Conservation (phyloP, 2,888 invertebrate genomes). For the Drosophila siamana region DNA sequence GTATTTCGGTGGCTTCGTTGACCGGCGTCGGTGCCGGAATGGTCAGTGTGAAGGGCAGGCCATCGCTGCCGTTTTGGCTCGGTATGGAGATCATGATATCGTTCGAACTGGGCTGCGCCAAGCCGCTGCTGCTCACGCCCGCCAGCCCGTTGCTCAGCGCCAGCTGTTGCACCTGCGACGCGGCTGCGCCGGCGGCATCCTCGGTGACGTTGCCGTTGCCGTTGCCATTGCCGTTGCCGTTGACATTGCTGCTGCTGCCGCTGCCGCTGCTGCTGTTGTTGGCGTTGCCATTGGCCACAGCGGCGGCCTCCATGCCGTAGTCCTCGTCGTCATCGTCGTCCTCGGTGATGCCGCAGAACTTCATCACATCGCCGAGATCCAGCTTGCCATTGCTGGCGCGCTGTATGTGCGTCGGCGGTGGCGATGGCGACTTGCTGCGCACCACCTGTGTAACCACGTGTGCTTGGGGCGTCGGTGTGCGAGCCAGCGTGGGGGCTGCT, state of each 20-base stretch:
- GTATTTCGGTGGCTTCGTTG: constrained; percentile 75
- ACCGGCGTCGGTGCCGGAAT: constrained; percentile 81
- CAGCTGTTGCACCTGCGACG: constrained; percentile 12
- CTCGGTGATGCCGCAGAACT: constrained; percentile 89
- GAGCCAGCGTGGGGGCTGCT: constrained; percentile 27
- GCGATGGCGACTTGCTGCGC: constrained; percentile 49
- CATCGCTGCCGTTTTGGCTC: constrained; percentile 83
- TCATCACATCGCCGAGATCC: constrained; percentile 91
- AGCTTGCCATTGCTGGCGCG: constrained; percentile 86
- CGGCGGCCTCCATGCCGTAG: constrained; percentile 77
- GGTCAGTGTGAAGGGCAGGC: constrained; percentile 84
- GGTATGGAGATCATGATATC: constrained; percentile 86
- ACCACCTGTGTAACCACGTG: constrained; percentile 25
- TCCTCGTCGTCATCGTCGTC: constrained; percentile 90
- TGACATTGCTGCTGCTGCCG: not conserved
- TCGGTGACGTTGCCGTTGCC: constrained; percentile 26
- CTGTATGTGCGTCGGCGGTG: constrained; percentile 76
- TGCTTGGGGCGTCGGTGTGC: constrained; percentile 36
- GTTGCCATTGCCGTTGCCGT: too few relatives aligned
- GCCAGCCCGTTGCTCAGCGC: constrained; percentile 32
- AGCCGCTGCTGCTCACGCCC: constrained; percentile 4
- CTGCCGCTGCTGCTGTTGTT: constrained; percentile 4
- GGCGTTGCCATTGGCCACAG: too few relatives aligned
- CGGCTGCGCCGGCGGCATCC: constrained; percentile 40
- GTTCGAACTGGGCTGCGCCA: constrained; percentile 35